Conservation (phyloP, 2,888 invertebrate genomes). For the Drosophila prolongata region DNA sequence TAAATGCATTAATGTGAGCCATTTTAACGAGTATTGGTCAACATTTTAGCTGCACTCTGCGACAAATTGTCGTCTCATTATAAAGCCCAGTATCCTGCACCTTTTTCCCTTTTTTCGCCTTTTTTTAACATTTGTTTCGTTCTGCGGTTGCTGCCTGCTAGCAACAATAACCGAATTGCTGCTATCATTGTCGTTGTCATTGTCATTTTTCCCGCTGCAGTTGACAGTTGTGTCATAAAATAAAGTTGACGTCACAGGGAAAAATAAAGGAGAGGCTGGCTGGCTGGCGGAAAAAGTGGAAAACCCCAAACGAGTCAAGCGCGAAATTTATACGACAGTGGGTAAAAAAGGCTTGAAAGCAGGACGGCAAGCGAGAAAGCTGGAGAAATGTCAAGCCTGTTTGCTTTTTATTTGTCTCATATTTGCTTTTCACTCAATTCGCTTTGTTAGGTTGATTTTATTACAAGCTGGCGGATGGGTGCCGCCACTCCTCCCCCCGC, state of each 20-base stretch:
- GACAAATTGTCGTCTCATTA: constrained; percentile 17
- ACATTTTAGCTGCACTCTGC: constrained; percentile 1
- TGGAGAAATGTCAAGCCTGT: constrained; percentile 53
- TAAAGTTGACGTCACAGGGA: constrained; percentile 43
- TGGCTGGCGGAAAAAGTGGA: constrained; percentile 10
- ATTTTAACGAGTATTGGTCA: constrained; percentile 1
- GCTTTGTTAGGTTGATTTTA: constrained; percentile 80
- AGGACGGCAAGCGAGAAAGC: constrained; percentile 31
- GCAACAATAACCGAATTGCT: constrained; percentile 46
- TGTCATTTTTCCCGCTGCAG: constrained; percentile 52
- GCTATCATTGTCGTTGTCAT: constrained; percentile 46
- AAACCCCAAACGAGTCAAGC: constrained; percentile 53
- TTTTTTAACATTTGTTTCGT: constrained; percentile 36
- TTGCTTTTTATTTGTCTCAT: constrained; percentile 80
- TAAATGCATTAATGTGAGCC: background rate
- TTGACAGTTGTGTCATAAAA: constrained; percentile 71
- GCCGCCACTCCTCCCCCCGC: background rate
- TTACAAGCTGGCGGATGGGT: constrained; percentile 43
- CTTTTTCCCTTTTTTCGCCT: background rate
- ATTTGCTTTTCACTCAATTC: constrained; percentile 82
- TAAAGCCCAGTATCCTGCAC: constrained; percentile 1
- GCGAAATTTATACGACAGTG: constrained; percentile 57
- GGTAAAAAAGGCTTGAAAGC: constrained; percentile 33
- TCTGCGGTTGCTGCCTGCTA: constrained; percentile 39
- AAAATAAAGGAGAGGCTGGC: constrained; percentile 12